These are phyloP conservation scores for Gymnogyps californianus DNA, from an alignment of 2,113 vertebrate species.

Conservation along the genomic window DNA sequence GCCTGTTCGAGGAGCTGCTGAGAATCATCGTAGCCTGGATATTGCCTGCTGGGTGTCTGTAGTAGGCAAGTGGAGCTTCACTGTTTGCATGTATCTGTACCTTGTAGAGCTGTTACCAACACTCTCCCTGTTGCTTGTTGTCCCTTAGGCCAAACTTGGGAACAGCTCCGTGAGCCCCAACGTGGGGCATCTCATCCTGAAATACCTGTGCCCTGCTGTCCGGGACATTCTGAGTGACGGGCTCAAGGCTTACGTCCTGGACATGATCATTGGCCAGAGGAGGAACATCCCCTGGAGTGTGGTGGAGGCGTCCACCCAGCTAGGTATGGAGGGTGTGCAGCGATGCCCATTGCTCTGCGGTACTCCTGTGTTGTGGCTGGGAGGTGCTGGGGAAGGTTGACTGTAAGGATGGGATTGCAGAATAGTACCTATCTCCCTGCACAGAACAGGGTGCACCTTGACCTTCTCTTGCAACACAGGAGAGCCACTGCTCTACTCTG, in stretches of 20 bases:
- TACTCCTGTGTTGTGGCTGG: neutral
- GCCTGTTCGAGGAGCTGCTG: neutral
- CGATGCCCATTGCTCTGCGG: fast-evolving
- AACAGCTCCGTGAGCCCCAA: constrained; percentile 98
- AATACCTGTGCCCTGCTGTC: constrained; percentile 95
- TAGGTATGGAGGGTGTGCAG: constrained; percentile 70
- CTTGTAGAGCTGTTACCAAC: neutral
- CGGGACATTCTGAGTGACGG: constrained; percentile 88
- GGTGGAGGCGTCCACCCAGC: constrained; percentile 92
- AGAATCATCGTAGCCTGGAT: neutral
- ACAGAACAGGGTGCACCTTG: neutral
- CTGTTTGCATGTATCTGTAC: neutral
- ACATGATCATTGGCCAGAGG: constrained; percentile 93
- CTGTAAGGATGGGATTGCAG: neutral
- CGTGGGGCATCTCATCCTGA: constrained; percentile 92
- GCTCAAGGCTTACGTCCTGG: constrained; percentile 88
- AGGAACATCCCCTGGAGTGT: constrained; percentile 93
- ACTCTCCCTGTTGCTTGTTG: neutral
- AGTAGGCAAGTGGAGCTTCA: neutral
- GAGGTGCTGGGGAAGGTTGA: neutral
- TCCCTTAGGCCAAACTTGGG: constrained; percentile 89
- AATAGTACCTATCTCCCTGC: neutral
- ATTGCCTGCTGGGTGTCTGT: neutral
- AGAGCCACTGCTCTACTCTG: neutral
- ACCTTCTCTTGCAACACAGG: neutral